A percentile compares a stretch with the other conserved stretches of the same genome.
Conservation (phyloP, 1,140 invertebrate genomes). For the Cyrtorhinus lividipennis region DNA sequence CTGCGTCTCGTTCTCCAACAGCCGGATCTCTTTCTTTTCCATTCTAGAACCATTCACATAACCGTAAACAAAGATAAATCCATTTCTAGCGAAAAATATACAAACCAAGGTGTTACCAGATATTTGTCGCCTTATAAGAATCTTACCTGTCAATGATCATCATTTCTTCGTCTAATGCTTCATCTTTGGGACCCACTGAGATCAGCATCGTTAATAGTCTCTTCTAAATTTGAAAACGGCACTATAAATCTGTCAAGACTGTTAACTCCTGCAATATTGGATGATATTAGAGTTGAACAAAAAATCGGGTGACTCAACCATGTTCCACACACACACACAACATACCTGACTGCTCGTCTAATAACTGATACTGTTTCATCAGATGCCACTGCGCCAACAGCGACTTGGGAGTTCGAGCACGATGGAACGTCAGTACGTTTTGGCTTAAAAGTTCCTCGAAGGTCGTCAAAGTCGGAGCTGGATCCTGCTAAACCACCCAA, state of each 20-base stretch:
- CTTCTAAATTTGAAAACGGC: conserved; percentile 81
- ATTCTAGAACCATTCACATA: conserved; percentile 38
- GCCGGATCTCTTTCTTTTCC: conserved; percentile 67
- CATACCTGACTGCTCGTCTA: conserved; percentile 75
- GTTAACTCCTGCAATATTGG: background rate
- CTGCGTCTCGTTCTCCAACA: conserved; percentile 74
- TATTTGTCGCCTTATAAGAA: too few species aligned
- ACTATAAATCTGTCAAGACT: conserved; percentile 19
- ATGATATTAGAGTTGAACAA: background rate
- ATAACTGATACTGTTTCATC: conserved; percentile 82
- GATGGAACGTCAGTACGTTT: conserved; percentile 73
- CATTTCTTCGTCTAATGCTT: conserved; percentile 52
- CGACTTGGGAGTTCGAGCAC: conserved; percentile 68
- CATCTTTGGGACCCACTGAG: conserved; percentile 63
- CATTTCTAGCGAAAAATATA: too few species aligned
- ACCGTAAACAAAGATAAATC: too few species aligned
- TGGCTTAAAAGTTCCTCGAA: conserved; percentile 79
- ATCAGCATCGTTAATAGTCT: conserved; percentile 71
- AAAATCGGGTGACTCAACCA: background rate
- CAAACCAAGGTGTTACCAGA: too few species aligned
- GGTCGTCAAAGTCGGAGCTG: conserved; percentile 52
- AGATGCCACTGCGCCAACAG: conserved; percentile 81
- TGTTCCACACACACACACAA: conserved; percentile 27
- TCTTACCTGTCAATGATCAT: conserved; percentile 47
- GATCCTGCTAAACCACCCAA: conserved; percentile 33